Percentiles rank a stretch among this genome's conserved stretches.
Evolutionary conservation across 2,888 invertebrate species (phyloP).

Genomic region (Deilephila elpenor): DNA sequence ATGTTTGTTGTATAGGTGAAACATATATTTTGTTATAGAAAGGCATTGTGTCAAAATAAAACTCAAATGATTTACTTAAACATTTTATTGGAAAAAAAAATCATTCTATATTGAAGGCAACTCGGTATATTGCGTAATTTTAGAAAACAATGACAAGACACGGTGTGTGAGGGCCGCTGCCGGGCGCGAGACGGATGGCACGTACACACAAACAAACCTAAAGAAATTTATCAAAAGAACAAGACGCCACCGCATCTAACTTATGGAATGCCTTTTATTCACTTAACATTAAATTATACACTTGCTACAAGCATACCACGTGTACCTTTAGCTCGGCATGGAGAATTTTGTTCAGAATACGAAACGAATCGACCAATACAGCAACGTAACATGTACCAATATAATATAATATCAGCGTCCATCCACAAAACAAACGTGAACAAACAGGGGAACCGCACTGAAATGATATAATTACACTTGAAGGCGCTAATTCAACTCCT

Average conservation of each 20-base stretch:
- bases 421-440: slow-evolving; percentile 34
- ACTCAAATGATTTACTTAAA: slow-evolving; percentile 74
- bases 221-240: slow-evolving; percentile 60
- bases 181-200: slow-evolving; percentile 70
- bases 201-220: slow-evolving; percentile 64
- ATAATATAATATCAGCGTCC: slow-evolving; percentile 37
- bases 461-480: slow-evolving; percentile 64
- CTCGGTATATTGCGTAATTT: slow-evolving; percentile 81
- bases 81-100: slow-evolving; percentile 83
- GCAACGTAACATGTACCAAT: slow-evolving; percentile 14
- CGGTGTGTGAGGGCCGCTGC: slow-evolving; percentile 30
- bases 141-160: slow-evolving; percentile 71
- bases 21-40: slow-evolving; percentile 22
- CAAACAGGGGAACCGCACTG: slow-evolving; percentile 53
- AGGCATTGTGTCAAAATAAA: slow-evolving; percentile 57
- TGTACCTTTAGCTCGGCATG: slow-evolving; percentile 5
- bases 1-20: neutral
- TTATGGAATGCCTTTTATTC: slow-evolving; percentile 80
- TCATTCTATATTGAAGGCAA: slow-evolving; percentile 84
- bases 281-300: slow-evolving; percentile 75
- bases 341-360: slow-evolving; percentile 21
- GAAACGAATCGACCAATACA: neutral
- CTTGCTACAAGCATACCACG: slow-evolving; percentile 65
- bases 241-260: slow-evolving; percentile 76
- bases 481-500: slow-evolving; percentile 67